Evolutionary conservation across 1,140 invertebrate species (phyloP).

Genomic region (Caenorhabditis remanei): DNA sequence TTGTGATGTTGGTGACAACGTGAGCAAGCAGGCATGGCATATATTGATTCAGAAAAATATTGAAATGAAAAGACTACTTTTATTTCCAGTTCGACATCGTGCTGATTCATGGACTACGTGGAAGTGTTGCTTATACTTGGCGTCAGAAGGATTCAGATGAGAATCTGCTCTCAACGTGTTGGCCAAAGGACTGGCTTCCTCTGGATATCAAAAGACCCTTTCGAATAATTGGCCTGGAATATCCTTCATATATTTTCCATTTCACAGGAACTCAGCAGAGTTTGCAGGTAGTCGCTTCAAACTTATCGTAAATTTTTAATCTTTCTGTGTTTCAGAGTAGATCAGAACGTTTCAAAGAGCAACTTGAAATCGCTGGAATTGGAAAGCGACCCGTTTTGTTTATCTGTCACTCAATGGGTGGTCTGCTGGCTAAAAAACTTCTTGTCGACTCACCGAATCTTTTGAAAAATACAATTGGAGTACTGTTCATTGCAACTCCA

Average conservation of each 20-base stretch:
- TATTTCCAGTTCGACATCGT: slow-evolving; percentile 64
- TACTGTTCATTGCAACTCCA: slow-evolving; percentile 67
- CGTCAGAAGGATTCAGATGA: slow-evolving; percentile 63
- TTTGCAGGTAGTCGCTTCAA: slow-evolving; percentile 55
- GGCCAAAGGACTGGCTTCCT: slow-evolving; percentile 65
- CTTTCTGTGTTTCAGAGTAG: slow-evolving; percentile 45
- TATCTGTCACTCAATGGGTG: slow-evolving; percentile 68
- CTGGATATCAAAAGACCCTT: slow-evolving; percentile 31
- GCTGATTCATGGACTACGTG: slow-evolving; percentile 66
- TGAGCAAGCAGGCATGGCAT: background rate
- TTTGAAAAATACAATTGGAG: slow-evolving; percentile 41
- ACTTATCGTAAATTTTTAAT: background rate
- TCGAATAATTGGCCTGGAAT: slow-evolving; percentile 62
- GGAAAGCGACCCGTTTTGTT: slow-evolving; percentile 65
- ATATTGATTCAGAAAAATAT: background rate
- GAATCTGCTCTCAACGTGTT: slow-evolving; percentile 62
- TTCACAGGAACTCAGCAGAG: slow-evolving; percentile 65
- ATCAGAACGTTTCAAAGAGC: slow-evolving; percentile 61
- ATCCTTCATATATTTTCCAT: slow-evolving; percentile 62
- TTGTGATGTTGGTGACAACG: background rate
- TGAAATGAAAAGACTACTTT: background rate
- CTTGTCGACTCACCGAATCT: slow-evolving; percentile 57
- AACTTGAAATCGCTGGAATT: slow-evolving; percentile 62
- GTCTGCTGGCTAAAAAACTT: slow-evolving; percentile 65
- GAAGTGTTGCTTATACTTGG: slow-evolving; percentile 65